These are phyloP conservation scores for Cyrtonyx montezumae DNA, from an alignment of 2,113 vertebrate genomes.

Conservation along the genomic window DNA sequence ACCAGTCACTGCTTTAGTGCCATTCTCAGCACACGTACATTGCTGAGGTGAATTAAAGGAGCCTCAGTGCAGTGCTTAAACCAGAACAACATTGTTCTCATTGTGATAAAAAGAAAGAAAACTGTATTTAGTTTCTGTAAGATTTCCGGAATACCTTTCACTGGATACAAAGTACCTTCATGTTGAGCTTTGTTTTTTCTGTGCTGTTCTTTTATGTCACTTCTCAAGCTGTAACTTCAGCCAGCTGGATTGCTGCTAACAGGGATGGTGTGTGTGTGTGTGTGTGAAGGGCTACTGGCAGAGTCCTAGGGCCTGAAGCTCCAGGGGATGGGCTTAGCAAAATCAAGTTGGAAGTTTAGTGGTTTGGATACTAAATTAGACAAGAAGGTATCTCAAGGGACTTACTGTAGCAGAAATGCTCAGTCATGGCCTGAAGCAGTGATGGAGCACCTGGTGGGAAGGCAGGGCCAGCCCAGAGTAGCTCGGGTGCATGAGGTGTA, in stretches of 20 bases:
- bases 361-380: not conserved
- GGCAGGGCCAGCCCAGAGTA: too few species aligned
- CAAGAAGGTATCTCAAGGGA: not conserved
- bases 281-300: not conserved
- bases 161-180: not conserved
- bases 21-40: not conserved
- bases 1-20: not conserved
- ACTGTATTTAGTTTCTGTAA: not conserved
- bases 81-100: not conserved
- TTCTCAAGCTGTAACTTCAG: not conserved
- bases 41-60: not conserved
- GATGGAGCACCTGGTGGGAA: too few species aligned
- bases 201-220: not conserved
- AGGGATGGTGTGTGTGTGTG: not conserved
- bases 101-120: not conserved
- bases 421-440: too few species aligned
- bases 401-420: too few species aligned
- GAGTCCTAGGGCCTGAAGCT: not conserved
- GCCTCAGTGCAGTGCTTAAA: accelerated
- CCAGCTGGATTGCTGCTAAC: not conserved
- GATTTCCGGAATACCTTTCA: not conserved
- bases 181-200: not conserved
- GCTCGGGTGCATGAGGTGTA: too few species aligned
- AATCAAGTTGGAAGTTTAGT: not conserved
- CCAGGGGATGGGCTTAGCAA: not conserved